A percentile compares a stretch with the other conserved stretches of the same genome.
Evolutionary conservation across 1,140 invertebrate species (phyloP).

Genomic region (Ips typographus): DNA sequence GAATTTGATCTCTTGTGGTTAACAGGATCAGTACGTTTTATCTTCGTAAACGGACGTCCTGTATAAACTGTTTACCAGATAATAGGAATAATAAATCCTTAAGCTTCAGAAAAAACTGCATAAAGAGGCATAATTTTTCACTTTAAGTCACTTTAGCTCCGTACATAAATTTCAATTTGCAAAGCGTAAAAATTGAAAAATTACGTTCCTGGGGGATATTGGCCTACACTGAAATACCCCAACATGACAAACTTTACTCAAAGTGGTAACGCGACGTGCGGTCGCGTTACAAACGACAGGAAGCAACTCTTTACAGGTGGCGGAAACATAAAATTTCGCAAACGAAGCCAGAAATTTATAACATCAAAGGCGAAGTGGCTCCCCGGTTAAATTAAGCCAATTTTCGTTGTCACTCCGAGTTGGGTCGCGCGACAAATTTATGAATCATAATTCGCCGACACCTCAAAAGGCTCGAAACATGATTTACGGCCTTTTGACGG

Average conservation of each 20-base stretch:
- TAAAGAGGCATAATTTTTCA: too few species aligned
- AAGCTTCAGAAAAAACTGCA: too few species aligned
- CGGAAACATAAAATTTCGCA: slow-evolving; percentile 35
- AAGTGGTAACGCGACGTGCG: neutral
- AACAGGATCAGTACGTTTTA: too few species aligned
- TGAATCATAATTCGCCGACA: slow-evolving; percentile 4
- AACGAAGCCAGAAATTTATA: slow-evolving; percentile 29
- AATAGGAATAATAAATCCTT: too few species aligned
- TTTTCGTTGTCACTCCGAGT: slow-evolving; percentile 29
- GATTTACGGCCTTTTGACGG: too few species aligned
- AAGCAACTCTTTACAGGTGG: slow-evolving; percentile 18
- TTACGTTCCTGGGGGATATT: too few species aligned
- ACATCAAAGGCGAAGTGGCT: slow-evolving; percentile 25
- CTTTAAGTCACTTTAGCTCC: too few species aligned
- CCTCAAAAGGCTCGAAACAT: neutral
- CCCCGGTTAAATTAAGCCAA: slow-evolving; percentile 32
- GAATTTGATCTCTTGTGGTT: too few species aligned
- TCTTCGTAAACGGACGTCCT: too few species aligned
- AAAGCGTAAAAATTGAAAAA: too few species aligned
- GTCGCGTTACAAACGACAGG: slow-evolving; percentile 20
- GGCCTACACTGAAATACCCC: neutral
- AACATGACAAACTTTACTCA: neutral
- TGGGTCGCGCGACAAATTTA: slow-evolving; percentile 16
- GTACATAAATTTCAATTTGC: too few species aligned
- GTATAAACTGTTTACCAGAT: too few species aligned